Base-by-base conservation (phyloP, 1,140 invertebrate species). In the Pogonus chalceus region DNA sequence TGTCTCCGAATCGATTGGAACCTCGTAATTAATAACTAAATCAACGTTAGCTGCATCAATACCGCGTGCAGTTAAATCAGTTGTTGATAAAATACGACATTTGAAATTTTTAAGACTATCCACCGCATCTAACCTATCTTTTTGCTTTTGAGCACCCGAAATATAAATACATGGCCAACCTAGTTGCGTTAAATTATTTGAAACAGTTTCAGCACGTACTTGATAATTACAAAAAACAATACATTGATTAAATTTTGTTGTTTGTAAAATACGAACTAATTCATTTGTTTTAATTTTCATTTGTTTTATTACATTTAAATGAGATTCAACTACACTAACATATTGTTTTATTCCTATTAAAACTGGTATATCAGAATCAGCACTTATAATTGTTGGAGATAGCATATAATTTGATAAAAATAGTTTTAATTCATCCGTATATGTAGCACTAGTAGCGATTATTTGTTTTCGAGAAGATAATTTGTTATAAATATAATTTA, bases 371-470 rank as follows among this genome's bases (percentile, higher is more conserved):
- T 77, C 76, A 65, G 72, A 69, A 64, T 81, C 68, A 56, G 91
- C 73, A 54, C 83, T 73, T 53, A 87, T 72, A 69, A 85, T 74
- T 53, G 85, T 76, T n/a, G 91, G 87, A 59, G 83, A 82, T 48
- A 80, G 71, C 84, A 98, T 94, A 65, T 90, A 91, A 46, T 77
- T 72, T 35, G 77, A 72, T 37, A 96, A 70, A 61, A 89, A 82
- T 20, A 76, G 67, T 58, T 88, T 82, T 49, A 94, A 69, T 61
- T 81, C 77, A 58, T 85, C 76, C 14, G 88, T 81, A 72, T 92
- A 97, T n/a, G 96, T 98, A 20, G 96, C 96, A 72, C 93, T 97
- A 20, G 88, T 81, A 26, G 91, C 87, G 58, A 98, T 82, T 14
- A 93, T 82, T 77, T 99, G 96, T 65, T 92, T 93, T 55, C 80